These are phyloP conservation scores for Myanophis thanlyinensis DNA, from an alignment of 2,113 vertebrate genomes.

Conservation along the genomic window DNA sequence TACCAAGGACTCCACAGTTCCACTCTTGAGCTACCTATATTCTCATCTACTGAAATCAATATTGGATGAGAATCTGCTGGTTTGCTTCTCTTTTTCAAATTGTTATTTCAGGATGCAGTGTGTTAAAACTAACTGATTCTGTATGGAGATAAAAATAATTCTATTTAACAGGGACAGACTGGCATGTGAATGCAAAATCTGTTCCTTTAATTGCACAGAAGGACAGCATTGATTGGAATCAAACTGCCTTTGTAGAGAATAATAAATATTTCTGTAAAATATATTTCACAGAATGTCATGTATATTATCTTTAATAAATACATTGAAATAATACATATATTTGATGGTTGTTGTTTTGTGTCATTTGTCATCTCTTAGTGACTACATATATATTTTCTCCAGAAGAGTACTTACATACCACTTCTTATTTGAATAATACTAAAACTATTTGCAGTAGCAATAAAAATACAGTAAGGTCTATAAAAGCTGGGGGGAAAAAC, in stretches of 20 bases:
- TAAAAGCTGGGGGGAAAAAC: neutral
- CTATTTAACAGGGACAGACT: slow-evolving; percentile 69
- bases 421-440: neutral
- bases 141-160: slow-evolving; percentile 60
- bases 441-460: neutral
- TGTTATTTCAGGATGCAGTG: slow-evolving; percentile 54
- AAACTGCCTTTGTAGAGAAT: slow-evolving; percentile 45
- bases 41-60: neutral
- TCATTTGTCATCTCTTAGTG: neutral
- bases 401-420: neutral
- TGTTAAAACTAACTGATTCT: slow-evolving; percentile 61
- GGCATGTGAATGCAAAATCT: slow-evolving; percentile 59
- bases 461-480: neutral
- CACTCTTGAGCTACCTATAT: neutral
- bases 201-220: slow-evolving; percentile 46
- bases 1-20: neutral
- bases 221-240: slow-evolving; percentile 46
- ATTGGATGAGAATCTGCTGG: slow-evolving; percentile 52
- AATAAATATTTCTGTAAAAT: neutral
- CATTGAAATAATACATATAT: neutral
- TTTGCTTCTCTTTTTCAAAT: slow-evolving; percentile 41
- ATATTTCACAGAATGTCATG: neutral
- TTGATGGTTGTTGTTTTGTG: neutral
- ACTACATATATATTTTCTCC: neutral
- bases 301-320: neutral